Evolutionary conservation across 1,140 invertebrate species (phyloP).

Genomic region (Rhagoletis zephyria): DNA sequence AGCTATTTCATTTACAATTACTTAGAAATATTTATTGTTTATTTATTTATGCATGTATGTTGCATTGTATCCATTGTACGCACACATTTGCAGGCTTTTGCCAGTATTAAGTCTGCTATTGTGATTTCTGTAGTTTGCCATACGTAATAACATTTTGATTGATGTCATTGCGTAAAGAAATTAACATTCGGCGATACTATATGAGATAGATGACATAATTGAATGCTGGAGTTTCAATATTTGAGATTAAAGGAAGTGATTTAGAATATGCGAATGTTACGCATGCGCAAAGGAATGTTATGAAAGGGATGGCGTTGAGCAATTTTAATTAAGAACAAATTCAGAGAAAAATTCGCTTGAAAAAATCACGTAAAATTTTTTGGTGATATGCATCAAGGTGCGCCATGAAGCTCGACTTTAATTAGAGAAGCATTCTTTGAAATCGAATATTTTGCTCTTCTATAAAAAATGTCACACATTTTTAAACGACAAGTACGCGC

Average conservation of each 20-base stretch:
- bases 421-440: no score
- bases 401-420: no score
- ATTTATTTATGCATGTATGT: background rate
- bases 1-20: constrained; percentile 13
- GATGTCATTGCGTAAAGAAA: constrained; percentile 31
- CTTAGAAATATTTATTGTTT: constrained; percentile 27
- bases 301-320: no score
- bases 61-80: background rate
- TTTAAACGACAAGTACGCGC: no score
- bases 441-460: no score
- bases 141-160: constrained; percentile 10
- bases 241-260: no score
- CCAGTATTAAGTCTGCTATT: background rate
- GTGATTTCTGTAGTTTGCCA: background rate
- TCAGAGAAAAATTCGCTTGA: no score
- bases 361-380: no score
- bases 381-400: no score
- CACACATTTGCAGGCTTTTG: background rate
- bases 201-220: background rate
- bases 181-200: background rate
- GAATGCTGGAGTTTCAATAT: background rate
- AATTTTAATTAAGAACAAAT: no score
- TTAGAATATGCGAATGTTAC: no score
- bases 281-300: no score
- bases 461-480: background rate